A percentile compares a stretch with the other conserved stretches of the same genome.
phyloP scores from a whole-genome alignment of 1,140 invertebrate genomes.

The fruit fly (Drosophila melanogaster) region DNA sequence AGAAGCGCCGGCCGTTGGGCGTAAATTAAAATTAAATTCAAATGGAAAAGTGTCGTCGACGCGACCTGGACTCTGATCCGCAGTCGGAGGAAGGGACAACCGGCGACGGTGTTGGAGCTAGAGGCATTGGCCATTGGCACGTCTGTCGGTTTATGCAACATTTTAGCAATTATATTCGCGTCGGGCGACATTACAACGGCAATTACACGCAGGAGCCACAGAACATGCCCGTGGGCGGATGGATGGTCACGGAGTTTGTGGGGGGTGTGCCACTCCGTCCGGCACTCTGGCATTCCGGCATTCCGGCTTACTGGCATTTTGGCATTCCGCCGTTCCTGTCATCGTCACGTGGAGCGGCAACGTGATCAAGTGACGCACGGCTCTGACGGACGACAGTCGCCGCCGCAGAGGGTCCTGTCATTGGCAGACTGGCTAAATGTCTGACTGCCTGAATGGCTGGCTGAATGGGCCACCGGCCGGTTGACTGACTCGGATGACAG shows the following conservation, averaged over 20 bases:
- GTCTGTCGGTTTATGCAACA: slow-evolving; percentile 75
- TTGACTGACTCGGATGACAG: slow-evolving; percentile 41
- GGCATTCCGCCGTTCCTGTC: slow-evolving; percentile 58
- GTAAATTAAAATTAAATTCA: slow-evolving; percentile 83
- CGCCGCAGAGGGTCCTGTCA: slow-evolving; percentile 56
- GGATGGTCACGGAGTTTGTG: slow-evolving; percentile 3
- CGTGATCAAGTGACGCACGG: slow-evolving; percentile 67
- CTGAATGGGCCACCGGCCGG: slow-evolving; percentile 25
- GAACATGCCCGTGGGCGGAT: slow-evolving; percentile 36
- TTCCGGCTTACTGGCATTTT: background rate
- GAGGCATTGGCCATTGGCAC: slow-evolving; percentile 59
- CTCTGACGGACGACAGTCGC: slow-evolving; percentile 63
- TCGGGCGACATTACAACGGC: slow-evolving; percentile 80
- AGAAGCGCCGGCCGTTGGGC: slow-evolving; percentile 53
- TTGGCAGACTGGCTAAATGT: slow-evolving; percentile 39
- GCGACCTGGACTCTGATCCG: slow-evolving; percentile 26
- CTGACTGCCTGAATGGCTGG: slow-evolving; percentile 23
- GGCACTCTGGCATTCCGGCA: slow-evolving; percentile 9
- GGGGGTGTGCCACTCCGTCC: background rate
- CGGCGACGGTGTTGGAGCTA: background rate
- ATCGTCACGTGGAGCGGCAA: slow-evolving; percentile 76
- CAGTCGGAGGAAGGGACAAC: background rate
- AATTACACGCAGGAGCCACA: slow-evolving; percentile 78
- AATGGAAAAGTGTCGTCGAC: slow-evolving; percentile 77
- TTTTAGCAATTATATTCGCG: slow-evolving; percentile 83